phyloP scores from a whole-genome alignment of 2,888 invertebrate genomes.

The Perizoma flavofasciatum region DNA sequence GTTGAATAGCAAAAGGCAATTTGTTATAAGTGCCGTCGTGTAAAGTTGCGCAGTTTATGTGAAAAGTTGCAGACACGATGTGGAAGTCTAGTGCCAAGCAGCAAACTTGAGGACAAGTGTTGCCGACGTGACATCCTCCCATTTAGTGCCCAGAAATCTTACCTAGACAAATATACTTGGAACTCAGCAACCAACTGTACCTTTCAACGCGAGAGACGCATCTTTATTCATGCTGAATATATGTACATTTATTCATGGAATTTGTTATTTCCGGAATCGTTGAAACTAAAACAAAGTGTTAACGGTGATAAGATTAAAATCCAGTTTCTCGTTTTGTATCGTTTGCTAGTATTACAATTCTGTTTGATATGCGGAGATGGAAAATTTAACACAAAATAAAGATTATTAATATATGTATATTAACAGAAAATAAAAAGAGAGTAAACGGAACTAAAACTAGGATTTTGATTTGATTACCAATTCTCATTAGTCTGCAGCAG shows the following conservation, averaged over 20 bases:
- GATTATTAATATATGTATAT: too few species aligned
- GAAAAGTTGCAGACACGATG: constrained; percentile 74
- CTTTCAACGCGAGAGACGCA: constrained; percentile 30
- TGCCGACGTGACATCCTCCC: constrained; percentile 69
- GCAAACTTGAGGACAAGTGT: constrained; percentile 73
- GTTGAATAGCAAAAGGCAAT: constrained; percentile 68
- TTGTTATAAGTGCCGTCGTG: constrained; percentile 65
- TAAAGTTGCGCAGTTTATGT: constrained; percentile 77
- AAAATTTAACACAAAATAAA: background rate
- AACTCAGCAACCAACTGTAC: constrained; percentile 39
- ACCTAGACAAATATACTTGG: constrained; percentile 54
- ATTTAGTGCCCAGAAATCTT: constrained; percentile 56
- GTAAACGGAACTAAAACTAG: background rate
- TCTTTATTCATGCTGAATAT: constrained; percentile 43
- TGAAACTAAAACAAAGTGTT: constrained; percentile 25
- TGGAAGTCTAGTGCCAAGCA: constrained; percentile 57
- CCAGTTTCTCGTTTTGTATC: constrained; percentile 21
- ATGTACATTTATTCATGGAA: constrained; percentile 41
- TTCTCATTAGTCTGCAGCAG: constrained; percentile 25
- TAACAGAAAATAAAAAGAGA: too few species aligned
- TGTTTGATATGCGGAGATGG: background rate
- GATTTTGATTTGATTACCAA: constrained; percentile 17
- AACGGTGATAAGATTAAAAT: constrained; percentile 17
- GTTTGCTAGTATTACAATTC: constrained; percentile 8
- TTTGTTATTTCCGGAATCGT: constrained; percentile 30